A percentile compares a stretch with the other conserved stretches of the same genome.
These are phyloP conservation scores for Microplitis mediator DNA, from an alignment of 1,140 invertebrate species.

Conservation along the genomic window DNA sequence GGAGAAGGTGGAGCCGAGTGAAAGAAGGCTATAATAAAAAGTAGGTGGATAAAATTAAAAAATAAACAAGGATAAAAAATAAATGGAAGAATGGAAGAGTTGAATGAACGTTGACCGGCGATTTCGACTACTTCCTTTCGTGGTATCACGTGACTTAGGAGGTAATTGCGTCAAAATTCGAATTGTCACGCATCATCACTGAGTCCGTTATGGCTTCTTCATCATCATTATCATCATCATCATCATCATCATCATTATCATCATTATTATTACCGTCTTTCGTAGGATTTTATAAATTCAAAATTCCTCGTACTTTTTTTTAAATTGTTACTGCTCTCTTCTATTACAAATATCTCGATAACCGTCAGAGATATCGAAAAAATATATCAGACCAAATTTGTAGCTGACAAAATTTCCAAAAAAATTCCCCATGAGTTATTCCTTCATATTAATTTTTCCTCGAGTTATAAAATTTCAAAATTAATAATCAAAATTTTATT, in stretches of 20 bases:
- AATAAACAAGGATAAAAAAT: background rate
- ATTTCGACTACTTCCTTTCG: constrained; percentile 18
- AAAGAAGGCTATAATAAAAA: background rate
- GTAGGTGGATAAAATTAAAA: background rate
- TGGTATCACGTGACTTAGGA: constrained; percentile 39
- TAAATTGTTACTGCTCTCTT: too few species aligned
- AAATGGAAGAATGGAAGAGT: background rate
- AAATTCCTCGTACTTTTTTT: too few species aligned
- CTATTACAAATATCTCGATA: too few species aligned
- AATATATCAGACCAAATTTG: too few species aligned
- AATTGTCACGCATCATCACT: constrained; percentile 52
- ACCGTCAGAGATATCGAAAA: too few species aligned
- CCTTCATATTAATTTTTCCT: too few species aligned
- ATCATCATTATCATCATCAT: background rate
- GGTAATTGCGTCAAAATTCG: constrained; percentile 51
- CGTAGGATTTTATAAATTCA: too few species aligned
- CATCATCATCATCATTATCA: background rate
- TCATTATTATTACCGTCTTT: too few species aligned
- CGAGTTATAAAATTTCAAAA: too few species aligned
- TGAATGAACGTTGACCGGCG: constrained; percentile 6
- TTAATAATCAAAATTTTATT: too few species aligned
- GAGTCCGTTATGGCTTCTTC: background rate
- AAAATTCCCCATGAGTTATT: background rate
- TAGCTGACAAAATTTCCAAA: background rate
- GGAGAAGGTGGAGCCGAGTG: background rate